phyloP scores from a whole-genome alignment of 2,797 vertebrate genomes.

The Bucorvus abyssinicus region DNA sequence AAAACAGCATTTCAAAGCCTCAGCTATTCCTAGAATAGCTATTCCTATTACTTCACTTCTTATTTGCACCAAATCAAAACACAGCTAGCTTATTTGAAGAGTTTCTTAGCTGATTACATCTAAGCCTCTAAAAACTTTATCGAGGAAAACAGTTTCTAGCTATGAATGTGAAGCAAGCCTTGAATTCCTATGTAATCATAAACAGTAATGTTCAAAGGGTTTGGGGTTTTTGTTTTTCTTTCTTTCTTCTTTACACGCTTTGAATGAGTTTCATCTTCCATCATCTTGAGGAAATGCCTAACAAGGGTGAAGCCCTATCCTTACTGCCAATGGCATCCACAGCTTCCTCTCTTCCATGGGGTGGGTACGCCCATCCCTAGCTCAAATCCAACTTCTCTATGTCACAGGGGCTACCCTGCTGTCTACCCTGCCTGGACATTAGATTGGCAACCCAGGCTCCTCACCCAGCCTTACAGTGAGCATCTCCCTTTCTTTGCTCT shows the following conservation, averaged over 20 bases:
- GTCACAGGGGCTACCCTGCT: neutral
- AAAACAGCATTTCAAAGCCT: slow-evolving; percentile 65
- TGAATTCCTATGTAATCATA: slow-evolving; percentile 26
- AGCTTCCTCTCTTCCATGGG: neutral
- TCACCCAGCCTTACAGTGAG: accelerated
- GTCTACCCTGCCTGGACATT: neutral
- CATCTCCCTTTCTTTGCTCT: neutral
- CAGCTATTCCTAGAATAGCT: slow-evolving; percentile 51
- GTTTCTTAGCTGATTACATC: slow-evolving; percentile 54
- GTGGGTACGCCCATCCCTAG: neutral
- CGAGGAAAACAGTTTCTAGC: slow-evolving; percentile 25
- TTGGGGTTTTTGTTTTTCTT: neutral
- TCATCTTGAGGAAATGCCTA: neutral
- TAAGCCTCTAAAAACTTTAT: slow-evolving; percentile 39
- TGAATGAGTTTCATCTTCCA: neutral
- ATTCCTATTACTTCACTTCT: slow-evolving; percentile 42
- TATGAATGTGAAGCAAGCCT: neutral
- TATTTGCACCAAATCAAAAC: slow-evolving; percentile 56
- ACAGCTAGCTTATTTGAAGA: slow-evolving; percentile 29
- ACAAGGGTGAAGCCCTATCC: neutral
- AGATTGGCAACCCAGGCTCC: neutral
- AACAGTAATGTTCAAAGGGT: slow-evolving; percentile 16
- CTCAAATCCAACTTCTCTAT: neutral
- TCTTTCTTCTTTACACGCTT: neutral
- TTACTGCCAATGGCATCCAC: neutral